Conservation (phyloP, 2,113 vertebrate genomes). For the Apodemus sylvaticus region DNA sequence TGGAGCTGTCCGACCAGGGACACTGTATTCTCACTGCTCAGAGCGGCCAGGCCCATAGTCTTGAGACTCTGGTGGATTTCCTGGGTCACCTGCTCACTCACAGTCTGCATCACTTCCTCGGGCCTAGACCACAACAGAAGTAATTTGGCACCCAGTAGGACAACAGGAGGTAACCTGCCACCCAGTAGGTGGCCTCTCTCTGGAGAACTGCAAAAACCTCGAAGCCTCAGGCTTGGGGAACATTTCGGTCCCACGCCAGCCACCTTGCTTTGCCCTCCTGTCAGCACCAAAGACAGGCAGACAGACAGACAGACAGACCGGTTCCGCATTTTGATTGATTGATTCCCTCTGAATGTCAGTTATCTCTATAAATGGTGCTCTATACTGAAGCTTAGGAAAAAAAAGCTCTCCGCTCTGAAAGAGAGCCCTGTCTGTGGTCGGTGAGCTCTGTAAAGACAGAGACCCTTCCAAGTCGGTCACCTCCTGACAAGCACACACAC, state of each 20-base stretch:
- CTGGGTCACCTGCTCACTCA: constrained; percentile 82
- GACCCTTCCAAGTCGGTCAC: background rate
- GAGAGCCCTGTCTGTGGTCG: background rate
- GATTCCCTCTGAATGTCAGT: background rate
- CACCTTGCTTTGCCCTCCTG: background rate
- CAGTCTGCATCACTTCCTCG: constrained; percentile 81
- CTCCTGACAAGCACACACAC: background rate
- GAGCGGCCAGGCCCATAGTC: constrained; percentile 72
- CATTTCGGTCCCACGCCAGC: background rate
- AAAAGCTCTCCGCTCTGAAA: background rate
- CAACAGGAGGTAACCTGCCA: background rate
- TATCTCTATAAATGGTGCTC: background rate
- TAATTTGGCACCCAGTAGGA: accelerated
- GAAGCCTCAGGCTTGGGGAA: background rate
- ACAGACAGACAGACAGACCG: background rate
- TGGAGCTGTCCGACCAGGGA: constrained; percentile 86
- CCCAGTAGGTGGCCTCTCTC: background rate
- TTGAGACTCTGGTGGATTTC: constrained; percentile 79
- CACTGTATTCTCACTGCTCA: constrained; percentile 73
- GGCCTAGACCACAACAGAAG: constrained; percentile 77
- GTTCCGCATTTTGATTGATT: too few species aligned
- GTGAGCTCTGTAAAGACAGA: background rate
- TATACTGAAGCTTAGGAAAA: background rate
- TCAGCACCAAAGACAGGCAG: background rate
- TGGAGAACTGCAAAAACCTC: background rate